phyloP scores from a whole-genome alignment of 2,797 vertebrate species.

The Gorsachius magnificus region DNA sequence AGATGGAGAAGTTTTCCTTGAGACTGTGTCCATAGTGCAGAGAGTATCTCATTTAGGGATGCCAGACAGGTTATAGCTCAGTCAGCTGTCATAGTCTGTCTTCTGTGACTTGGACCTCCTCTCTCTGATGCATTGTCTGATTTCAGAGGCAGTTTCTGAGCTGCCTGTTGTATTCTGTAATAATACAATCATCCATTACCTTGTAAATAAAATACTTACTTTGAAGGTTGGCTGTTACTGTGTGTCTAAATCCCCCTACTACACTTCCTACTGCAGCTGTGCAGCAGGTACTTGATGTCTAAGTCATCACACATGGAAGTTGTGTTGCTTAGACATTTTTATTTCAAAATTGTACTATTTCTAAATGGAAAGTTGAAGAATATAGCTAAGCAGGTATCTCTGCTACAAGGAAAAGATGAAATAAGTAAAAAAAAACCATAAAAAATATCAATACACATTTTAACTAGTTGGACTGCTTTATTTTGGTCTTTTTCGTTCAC shows the following conservation, averaged over 20 bases:
- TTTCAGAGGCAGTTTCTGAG: constrained; percentile 14
- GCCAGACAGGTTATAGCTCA: neutral
- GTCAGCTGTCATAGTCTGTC: neutral
- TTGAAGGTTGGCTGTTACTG: neutral
- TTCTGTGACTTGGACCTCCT: neutral
- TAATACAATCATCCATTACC: neutral
- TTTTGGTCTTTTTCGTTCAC: neutral
- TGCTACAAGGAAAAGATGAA: neutral
- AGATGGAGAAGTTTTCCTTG: neutral
- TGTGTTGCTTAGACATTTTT: rapidly evolving
- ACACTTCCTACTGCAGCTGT: neutral
- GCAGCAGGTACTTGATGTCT: neutral
- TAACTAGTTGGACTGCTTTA: neutral
- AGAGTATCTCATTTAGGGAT: neutral
- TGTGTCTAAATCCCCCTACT: neutral
- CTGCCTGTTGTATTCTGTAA: neutral
- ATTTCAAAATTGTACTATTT: neutral
- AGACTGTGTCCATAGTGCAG: neutral
- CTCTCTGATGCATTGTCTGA: neutral
- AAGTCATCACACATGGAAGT: neutral
- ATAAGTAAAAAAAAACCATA: neutral
- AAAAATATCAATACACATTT: neutral
- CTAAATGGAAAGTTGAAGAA: neutral
- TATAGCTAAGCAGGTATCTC: neutral
- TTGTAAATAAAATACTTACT: constrained; percentile 24